Percentiles rank a stretch among this genome's conserved stretches.
Evolutionary conservation across 1,140 invertebrate species (phyloP).

Genomic region (Chironomus tepperi): DNA sequence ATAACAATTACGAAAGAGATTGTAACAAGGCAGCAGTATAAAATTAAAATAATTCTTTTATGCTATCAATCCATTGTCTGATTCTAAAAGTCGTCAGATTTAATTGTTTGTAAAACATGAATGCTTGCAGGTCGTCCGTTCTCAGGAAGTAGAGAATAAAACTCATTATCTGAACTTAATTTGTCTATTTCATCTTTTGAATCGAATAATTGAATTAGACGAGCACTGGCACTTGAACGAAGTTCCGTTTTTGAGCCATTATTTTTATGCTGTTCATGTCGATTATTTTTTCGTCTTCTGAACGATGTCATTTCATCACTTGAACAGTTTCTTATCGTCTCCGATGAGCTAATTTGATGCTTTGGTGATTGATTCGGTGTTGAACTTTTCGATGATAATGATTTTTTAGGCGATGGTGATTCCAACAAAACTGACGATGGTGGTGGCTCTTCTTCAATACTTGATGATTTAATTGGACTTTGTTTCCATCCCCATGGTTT

Average conservation of each 20-base stretch:
- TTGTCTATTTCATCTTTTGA: constrained; percentile 19
- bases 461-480: constrained; percentile 27
- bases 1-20: no score
- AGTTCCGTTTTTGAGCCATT: background rate
- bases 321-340: background rate
- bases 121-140: constrained; percentile 27
- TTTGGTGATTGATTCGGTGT: constrained; percentile 26
- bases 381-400: constrained; percentile 26
- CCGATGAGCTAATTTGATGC: constrained; percentile 14
- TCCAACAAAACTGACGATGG: background rate
- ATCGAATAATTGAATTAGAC: constrained; percentile 24
- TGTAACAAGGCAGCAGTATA: no score
- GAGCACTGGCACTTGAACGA: constrained; percentile 27
- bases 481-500: constrained; percentile 28
- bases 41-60: background rate
- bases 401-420: constrained; percentile 25
- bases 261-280: background rate
- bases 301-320: background rate
- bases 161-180: constrained; percentile 23
- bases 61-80: background rate
- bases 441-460: constrained; percentile 27
- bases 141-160: constrained; percentile 16
- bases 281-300: background rate
- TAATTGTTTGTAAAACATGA: constrained; percentile 24
- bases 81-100: background rate